These are phyloP conservation scores for Bucorvus abyssinicus DNA, from an alignment of 2,797 vertebrate genomes.

Conservation along the genomic window DNA sequence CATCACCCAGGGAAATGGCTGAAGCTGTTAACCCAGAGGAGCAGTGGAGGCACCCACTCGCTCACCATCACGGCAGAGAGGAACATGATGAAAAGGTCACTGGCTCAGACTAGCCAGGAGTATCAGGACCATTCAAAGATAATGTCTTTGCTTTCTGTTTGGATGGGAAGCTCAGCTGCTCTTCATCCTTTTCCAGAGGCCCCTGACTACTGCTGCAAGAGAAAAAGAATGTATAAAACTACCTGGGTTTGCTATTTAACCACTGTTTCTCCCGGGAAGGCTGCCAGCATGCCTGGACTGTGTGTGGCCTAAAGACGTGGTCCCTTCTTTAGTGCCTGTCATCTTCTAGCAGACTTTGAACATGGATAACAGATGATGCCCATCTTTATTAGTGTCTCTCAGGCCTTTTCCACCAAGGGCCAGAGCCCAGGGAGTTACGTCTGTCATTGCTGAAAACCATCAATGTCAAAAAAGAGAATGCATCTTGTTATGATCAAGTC, in stretches of 20 bases:
- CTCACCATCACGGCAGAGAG: background rate
- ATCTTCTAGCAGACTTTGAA: background rate
- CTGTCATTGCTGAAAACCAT: background rate
- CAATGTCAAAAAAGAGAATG: background rate
- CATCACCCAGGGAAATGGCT: background rate
- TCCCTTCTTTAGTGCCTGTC: background rate
- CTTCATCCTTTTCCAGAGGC: background rate
- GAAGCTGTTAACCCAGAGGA: background rate
- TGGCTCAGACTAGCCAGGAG: background rate
- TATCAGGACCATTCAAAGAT: background rate
- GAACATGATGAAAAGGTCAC: background rate
- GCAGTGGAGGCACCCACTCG: accelerated
- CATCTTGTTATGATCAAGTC: background rate
- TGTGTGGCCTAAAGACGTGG: background rate
- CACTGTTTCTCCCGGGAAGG: background rate
- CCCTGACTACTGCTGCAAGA: background rate
- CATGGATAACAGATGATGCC: background rate
- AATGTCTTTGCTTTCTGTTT: background rate
- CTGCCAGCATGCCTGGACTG: background rate
- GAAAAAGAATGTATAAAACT: background rate
- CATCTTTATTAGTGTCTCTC: background rate
- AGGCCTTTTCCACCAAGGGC: background rate
- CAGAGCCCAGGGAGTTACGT: background rate
- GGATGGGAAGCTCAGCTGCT: background rate
- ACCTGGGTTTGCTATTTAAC: background rate